Evolutionary conservation across 2,113 vertebrate species (phyloP).

Genomic region (Centropus unirufus): DNA sequence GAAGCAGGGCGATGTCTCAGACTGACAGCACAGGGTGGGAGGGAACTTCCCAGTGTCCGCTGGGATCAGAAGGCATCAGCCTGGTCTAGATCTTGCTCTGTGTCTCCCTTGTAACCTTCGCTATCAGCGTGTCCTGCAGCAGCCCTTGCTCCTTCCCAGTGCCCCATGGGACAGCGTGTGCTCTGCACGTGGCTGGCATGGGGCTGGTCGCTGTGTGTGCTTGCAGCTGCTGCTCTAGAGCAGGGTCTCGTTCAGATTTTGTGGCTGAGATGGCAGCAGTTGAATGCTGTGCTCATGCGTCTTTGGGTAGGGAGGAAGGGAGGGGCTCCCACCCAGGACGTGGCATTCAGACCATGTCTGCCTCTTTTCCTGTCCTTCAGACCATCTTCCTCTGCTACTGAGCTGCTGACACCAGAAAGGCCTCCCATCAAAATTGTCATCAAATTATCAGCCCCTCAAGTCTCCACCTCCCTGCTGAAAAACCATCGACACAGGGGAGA

Average conservation of each 20-base stretch:
- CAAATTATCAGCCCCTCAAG: background rate
- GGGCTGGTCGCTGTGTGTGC: background rate
- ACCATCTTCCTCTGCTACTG: slow-evolving; percentile 73
- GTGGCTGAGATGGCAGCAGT: background rate
- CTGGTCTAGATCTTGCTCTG: background rate
- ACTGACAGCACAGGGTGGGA: background rate
- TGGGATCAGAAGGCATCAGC: background rate
- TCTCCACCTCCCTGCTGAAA: background rate
- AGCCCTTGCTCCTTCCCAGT: background rate
- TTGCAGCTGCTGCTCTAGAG: background rate
- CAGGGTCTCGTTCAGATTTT: background rate
- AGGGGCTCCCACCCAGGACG: background rate
- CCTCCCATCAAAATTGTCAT: slow-evolving; percentile 15
- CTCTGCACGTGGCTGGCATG: background rate
- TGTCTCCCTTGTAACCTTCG: background rate
- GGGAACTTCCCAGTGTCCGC: background rate
- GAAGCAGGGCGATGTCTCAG: background rate
- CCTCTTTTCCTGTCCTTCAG: slow-evolving; percentile 55
- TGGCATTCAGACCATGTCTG: background rate
- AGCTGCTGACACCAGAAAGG: slow-evolving; percentile 60
- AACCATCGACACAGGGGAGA: slow-evolving; percentile 52
- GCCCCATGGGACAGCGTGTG: background rate
- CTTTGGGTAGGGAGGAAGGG: background rate
- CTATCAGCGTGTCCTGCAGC: background rate
- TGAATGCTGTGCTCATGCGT: background rate